Conservation (phyloP, 2,888 invertebrate species). For the Papilio protenor region DNA sequence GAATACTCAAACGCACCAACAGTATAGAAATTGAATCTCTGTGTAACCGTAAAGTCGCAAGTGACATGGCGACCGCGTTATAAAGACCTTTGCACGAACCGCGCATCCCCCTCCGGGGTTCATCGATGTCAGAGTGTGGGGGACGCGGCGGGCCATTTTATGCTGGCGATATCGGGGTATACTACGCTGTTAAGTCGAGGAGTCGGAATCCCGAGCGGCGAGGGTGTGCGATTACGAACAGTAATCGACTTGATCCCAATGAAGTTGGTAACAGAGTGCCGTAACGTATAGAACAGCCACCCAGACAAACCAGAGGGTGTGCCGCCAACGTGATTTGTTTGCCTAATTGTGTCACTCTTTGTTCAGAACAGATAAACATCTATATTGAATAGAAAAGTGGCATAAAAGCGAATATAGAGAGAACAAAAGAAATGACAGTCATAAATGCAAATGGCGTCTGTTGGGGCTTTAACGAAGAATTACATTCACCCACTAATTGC, state of each 20-base stretch:
- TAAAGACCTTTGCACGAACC: constrained; percentile 58
- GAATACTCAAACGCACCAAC: constrained; percentile 57
- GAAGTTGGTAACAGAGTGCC: constrained; percentile 76
- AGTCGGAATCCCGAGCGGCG: constrained; percentile 66
- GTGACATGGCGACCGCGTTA: constrained; percentile 54
- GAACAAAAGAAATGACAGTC: constrained; percentile 37
- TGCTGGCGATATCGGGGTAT: constrained; percentile 55
- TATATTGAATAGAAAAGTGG: constrained; percentile 11
- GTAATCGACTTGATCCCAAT: constrained; percentile 81
- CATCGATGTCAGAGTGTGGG: constrained; percentile 49
- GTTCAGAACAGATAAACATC: constrained; percentile 29
- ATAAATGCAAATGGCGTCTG: constrained; percentile 30
- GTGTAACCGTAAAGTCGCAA: constrained; percentile 71
- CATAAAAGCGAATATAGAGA: constrained; percentile 24
- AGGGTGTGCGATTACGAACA: constrained; percentile 76
- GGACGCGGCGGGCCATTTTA: constrained; percentile 55
- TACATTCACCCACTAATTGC: constrained; percentile 13
- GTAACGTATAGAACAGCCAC: constrained; percentile 56
- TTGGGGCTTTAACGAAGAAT: constrained; percentile 11
- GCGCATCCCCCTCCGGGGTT: constrained; percentile 56
- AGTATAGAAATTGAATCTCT: constrained; percentile 78
- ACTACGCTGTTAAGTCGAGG: constrained; percentile 62
- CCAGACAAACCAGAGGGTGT: constrained; percentile 50
- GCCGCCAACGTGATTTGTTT: constrained; percentile 41
- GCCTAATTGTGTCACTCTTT: constrained; percentile 37